These are phyloP conservation scores for Maccullochella peelii DNA, from an alignment of 2,113 vertebrate genomes.

Conservation along the genomic window DNA sequence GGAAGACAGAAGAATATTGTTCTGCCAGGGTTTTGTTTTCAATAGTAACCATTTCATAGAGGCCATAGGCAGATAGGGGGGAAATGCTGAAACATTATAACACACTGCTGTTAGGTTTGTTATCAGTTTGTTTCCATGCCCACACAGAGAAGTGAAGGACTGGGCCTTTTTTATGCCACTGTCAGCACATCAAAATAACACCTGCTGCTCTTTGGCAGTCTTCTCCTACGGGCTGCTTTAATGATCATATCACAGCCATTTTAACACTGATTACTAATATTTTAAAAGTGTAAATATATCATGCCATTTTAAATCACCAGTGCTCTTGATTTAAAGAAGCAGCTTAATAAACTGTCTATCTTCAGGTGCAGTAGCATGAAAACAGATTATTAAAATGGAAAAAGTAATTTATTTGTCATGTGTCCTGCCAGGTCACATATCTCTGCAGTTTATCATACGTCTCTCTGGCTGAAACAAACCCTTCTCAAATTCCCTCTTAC, in stretches of 20 bases:
- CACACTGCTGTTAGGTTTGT: constrained; percentile 33
- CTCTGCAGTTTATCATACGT: constrained; percentile 60
- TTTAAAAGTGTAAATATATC: constrained; percentile 10
- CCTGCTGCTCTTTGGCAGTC: constrained; percentile 41
- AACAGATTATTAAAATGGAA: constrained; percentile 60
- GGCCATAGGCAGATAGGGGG: constrained; percentile 32
- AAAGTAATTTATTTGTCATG: constrained; percentile 50
- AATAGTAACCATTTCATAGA: constrained; percentile 34
- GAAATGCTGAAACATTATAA: constrained; percentile 41
- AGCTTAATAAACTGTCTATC: constrained; percentile 14
- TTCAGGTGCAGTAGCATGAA: constrained; percentile 45
- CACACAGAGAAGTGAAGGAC: constrained; percentile 31
- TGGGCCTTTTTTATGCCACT: constrained; percentile 37
- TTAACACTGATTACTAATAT: constrained; percentile 19
- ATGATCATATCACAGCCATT: constrained; percentile 10
- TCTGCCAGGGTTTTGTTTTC: constrained; percentile 47
- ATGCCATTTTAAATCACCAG: constrained; percentile 31
- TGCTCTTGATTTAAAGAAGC: constrained; percentile 16
- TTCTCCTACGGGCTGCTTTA: constrained; percentile 3
- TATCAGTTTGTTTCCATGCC: constrained; percentile 57
- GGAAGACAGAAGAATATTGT: constrained; percentile 49
- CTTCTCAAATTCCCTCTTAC: constrained; percentile 63
- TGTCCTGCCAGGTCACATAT: constrained; percentile 55
- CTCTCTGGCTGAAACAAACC: constrained; percentile 45
- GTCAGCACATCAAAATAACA: constrained; percentile 64